phyloP scores from a whole-genome alignment of 2,888 invertebrate species.

The Clanis bilineata region DNA sequence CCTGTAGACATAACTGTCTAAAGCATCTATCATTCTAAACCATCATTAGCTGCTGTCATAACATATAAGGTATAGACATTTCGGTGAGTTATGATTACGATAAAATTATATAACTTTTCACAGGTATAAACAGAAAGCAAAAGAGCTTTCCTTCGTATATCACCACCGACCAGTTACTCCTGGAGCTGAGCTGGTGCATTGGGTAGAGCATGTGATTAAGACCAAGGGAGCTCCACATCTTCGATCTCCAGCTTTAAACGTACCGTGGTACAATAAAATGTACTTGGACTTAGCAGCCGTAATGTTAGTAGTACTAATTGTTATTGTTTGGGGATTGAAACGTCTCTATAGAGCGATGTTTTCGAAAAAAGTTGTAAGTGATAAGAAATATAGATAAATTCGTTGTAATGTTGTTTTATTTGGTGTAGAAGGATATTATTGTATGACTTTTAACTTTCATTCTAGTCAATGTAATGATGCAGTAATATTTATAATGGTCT shows the following conservation, averaged over 20 bases:
- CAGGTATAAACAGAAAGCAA: slow-evolving; percentile 39
- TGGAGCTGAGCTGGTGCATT: slow-evolving; percentile 83
- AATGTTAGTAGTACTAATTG: slow-evolving; percentile 18
- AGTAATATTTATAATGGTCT: too few species aligned
- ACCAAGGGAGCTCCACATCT: slow-evolving; percentile 80
- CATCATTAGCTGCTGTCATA: too few species aligned
- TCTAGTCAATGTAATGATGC: too few species aligned
- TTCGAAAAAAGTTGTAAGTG: background rate
- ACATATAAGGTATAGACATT: too few species aligned
- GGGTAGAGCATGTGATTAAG: slow-evolving; percentile 84
- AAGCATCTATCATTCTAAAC: too few species aligned
- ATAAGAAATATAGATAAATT: slow-evolving; percentile 9
- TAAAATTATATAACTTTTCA: too few species aligned
- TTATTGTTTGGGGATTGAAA: background rate
- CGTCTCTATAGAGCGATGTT: background rate
- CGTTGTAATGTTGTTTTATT: too few species aligned
- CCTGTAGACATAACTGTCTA: too few species aligned
- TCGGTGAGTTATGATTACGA: too few species aligned
- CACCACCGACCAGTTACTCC: slow-evolving; percentile 76
- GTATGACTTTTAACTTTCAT: too few species aligned
- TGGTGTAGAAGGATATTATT: too few species aligned
- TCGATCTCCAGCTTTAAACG: slow-evolving; percentile 43
- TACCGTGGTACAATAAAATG: slow-evolving; percentile 54
- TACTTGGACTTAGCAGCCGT: slow-evolving; percentile 42
- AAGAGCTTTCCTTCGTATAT: slow-evolving; percentile 41